Conservation (phyloP, 2,888 invertebrate species). For the Microplitis deprimator region DNA sequence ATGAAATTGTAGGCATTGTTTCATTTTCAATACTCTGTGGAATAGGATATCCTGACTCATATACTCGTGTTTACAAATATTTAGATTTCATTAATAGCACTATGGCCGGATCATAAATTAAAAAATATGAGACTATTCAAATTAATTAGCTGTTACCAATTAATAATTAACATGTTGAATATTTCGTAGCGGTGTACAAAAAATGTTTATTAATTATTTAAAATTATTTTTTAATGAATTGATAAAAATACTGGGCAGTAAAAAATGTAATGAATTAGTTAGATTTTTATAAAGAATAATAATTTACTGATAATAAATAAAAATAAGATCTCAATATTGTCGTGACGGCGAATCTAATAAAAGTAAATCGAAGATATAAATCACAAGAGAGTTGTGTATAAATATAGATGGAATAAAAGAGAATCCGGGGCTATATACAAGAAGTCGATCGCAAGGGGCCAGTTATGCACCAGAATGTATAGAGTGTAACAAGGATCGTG, state of each 20-base stretch:
- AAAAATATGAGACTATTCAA: not conserved
- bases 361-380: not conserved
- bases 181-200: no score
- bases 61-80: conserved; percentile 45
- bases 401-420: not conserved
- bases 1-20: conserved; percentile 47
- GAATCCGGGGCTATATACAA: conserved; percentile 21
- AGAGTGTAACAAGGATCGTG: conserved; percentile 65
- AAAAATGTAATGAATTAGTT: not conserved
- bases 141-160: not conserved
- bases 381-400: not conserved
- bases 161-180: not conserved
- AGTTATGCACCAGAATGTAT: conserved; percentile 46
- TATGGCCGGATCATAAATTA: not conserved
- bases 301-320: not conserved
- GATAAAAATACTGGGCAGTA: not conserved
- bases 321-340: not conserved
- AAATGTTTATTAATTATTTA: not conserved
- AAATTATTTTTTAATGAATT: not conserved
- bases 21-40: conserved; percentile 43
- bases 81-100: conserved; percentile 36
- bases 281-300: no score
- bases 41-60: conserved; percentile 46
- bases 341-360: not conserved
- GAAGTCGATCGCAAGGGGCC: conserved; percentile 27